A percentile compares a stretch with the other conserved stretches of the same genome.
Conservation (phyloP, 2,888 invertebrate genomes). For the Ochropleura leucogaster region DNA sequence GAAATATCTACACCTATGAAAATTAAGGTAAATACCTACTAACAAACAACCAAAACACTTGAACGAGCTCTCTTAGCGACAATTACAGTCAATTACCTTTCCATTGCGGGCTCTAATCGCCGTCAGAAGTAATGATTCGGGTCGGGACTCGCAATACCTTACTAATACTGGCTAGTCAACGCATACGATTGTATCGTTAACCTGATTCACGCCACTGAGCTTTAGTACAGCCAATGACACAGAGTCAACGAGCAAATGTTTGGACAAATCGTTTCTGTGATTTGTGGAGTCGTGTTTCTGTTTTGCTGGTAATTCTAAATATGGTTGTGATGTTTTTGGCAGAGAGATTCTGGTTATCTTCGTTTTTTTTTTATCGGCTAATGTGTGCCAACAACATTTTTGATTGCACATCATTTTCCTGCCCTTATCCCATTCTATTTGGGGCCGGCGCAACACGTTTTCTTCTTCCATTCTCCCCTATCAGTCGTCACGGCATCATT, state of each 20-base stretch:
- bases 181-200: constrained; percentile 57
- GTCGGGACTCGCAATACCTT: constrained; percentile 43
- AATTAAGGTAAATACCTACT: constrained; percentile 10
- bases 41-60: constrained; percentile 33
- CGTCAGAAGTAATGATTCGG: constrained; percentile 44
- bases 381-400: too few relatives aligned
- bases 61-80: constrained; percentile 27
- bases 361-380: too few relatives aligned
- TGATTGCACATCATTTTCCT: too few relatives aligned
- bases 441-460: too few relatives aligned
- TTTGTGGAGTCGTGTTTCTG: constrained; percentile 5
- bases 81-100: constrained; percentile 52
- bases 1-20: background rate
- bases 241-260: constrained; percentile 51
- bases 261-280: constrained; percentile 30
- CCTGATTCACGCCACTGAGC: constrained; percentile 47
- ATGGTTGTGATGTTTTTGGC: background rate
- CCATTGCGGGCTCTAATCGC: constrained; percentile 51
- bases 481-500: too few relatives aligned
- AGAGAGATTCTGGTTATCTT: too few relatives aligned
- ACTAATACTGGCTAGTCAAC: constrained; percentile 55
- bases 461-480: too few relatives aligned
- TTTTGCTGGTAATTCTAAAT: background rate
- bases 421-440: too few relatives aligned
- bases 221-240: constrained; percentile 71